These are phyloP conservation scores for Ichneumoninae sp. DNA, from an alignment of 2,888 invertebrate species.

Conservation along the genomic window DNA sequence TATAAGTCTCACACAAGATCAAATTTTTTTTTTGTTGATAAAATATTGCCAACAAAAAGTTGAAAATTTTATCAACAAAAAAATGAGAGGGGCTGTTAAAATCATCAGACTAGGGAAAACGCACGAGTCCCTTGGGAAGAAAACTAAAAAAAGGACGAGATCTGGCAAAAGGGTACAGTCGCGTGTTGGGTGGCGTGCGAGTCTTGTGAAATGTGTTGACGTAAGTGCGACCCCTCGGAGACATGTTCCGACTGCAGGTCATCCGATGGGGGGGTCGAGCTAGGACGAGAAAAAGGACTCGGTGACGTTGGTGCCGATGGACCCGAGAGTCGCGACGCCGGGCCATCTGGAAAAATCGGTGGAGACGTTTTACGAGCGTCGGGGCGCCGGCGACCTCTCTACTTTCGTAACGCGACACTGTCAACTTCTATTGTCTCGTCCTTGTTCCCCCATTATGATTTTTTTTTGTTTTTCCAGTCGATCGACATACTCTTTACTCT, in stretches of 20 bases:
- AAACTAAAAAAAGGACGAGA: slow-evolving; percentile 31
- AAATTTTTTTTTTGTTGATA: too few relatives aligned
- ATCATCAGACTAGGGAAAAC: slow-evolving; percentile 3
- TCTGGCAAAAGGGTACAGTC: slow-evolving; percentile 67
- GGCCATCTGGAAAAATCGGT: slow-evolving; percentile 81
- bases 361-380: slow-evolving; percentile 79
- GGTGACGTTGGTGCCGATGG: slow-evolving; percentile 25
- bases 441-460: background rate
- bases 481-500: background rate
- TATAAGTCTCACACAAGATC: background rate
- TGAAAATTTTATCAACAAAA: too few relatives aligned
- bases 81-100: background rate
- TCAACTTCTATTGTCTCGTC: slow-evolving; percentile 66
- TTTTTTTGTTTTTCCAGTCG: background rate
- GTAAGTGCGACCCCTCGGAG: slow-evolving; percentile 59
- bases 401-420: slow-evolving; percentile 75
- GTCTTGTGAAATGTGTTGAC: slow-evolving; percentile 71
- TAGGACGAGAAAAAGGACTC: slow-evolving; percentile 39
- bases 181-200: slow-evolving; percentile 70
- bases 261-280: slow-evolving; percentile 47
- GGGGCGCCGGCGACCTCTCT: slow-evolving; percentile 74
- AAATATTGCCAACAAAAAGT: background rate
- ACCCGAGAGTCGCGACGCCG: slow-evolving; percentile 63
- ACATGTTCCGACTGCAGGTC: slow-evolving; percentile 52
- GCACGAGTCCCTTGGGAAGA: slow-evolving; percentile 10